Evolutionary conservation across 1,140 invertebrate genomes (phyloP).

Genomic region (Eumaeus atala): DNA sequence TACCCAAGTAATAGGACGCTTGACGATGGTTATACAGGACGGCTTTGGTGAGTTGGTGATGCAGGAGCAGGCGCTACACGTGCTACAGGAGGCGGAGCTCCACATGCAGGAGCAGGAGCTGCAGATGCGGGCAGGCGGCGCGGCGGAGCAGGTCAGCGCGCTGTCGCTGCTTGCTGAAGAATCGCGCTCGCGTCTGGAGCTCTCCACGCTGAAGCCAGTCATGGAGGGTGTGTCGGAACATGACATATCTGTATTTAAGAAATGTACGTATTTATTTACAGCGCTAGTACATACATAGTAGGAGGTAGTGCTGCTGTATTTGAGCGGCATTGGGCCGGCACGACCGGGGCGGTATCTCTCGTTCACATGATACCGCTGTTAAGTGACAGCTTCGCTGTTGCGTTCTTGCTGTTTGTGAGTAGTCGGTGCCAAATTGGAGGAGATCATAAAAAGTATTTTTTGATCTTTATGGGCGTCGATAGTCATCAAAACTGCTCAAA

Average conservation of each 20-base stretch:
- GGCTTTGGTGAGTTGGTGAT: conserved; percentile 48
- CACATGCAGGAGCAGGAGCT: not conserved
- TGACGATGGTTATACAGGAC: conserved; percentile 30
- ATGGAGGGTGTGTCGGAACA: conserved; percentile 45
- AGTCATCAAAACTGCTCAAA: too few species aligned
- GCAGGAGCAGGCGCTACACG: not conserved
- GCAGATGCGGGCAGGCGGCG: not conserved
- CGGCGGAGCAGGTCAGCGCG: not conserved
- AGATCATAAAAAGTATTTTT: too few species aligned
- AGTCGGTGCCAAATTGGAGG: too few species aligned
- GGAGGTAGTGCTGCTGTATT: too few species aligned
- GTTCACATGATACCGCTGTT: too few species aligned
- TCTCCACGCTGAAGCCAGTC: conserved; percentile 21
- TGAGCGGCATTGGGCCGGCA: too few species aligned
- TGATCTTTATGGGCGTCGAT: too few species aligned
- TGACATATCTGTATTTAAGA: conserved; percentile 40
- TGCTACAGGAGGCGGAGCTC: not conserved
- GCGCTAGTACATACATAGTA: not conserved
- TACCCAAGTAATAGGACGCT: too few species aligned
- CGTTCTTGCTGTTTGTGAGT: too few species aligned
- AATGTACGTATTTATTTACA: conserved; percentile 33
- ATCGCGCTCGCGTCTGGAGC: conserved; percentile 21
- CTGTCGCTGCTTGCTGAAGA: not conserved
- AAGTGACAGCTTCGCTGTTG: too few species aligned
- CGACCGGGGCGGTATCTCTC: too few species aligned